phyloP scores from a whole-genome alignment of 2,888 invertebrate genomes.

The Troides helena region DNA sequence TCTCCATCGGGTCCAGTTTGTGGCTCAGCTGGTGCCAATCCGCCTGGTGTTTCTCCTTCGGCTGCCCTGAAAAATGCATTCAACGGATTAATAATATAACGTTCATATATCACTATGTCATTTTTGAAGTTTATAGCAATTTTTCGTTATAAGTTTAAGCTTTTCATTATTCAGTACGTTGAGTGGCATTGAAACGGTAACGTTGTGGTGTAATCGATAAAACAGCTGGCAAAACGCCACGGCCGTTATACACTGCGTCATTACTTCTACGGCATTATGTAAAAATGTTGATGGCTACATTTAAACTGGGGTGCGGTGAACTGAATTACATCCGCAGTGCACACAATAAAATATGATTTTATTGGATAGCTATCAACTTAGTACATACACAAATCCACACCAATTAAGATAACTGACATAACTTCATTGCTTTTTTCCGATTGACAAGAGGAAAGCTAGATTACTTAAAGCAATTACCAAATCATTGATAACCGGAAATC shows the following conservation, averaged over 20 bases:
- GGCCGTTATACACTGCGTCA: slow-evolving; percentile 16
- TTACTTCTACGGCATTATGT: slow-evolving; percentile 25
- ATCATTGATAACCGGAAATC: no score
- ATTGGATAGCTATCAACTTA: no score
- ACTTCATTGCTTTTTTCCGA: no score
- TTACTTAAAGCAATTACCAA: no score
- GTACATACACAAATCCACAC: no score
- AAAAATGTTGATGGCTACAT: slow-evolving; percentile 20
- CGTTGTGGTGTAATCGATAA: slow-evolving; percentile 29
- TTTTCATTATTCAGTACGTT: slow-evolving; percentile 6
- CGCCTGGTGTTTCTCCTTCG: slow-evolving; percentile 70
- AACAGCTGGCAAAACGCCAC: slow-evolving; percentile 31
- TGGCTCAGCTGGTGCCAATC: slow-evolving; percentile 84
- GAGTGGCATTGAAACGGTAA: slow-evolving; percentile 9
- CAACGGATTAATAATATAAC: not conserved
- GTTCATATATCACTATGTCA: not conserved
- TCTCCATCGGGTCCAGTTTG: slow-evolving; percentile 73
- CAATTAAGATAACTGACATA: no score
- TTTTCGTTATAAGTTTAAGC: not conserved
- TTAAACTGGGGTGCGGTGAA: slow-evolving; percentile 18
- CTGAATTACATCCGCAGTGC: slow-evolving; percentile 15
- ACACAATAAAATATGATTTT: not conserved
- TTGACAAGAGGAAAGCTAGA: no score
- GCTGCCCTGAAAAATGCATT: slow-evolving; percentile 52
- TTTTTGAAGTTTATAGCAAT: not conserved